A percentile compares a stretch with the other conserved stretches of the same genome.
Conservation (phyloP, 2,797 vertebrate species). For the Morus bassanus region DNA sequence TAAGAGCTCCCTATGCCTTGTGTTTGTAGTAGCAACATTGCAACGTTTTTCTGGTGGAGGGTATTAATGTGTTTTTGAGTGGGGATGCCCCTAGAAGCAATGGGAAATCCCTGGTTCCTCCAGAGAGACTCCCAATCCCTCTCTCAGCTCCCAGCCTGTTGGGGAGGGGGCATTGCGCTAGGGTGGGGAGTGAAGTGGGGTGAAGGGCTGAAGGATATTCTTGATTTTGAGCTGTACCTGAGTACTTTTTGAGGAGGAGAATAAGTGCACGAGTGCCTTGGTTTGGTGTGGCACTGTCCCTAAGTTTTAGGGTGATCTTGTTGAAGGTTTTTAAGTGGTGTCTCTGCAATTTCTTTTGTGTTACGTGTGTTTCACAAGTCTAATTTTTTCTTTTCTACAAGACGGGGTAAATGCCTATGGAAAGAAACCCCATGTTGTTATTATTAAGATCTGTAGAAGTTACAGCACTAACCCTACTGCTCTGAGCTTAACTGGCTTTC, state of each 20-base stretch:
- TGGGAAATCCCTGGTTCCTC: background rate
- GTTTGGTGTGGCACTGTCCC: background rate
- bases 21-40: background rate
- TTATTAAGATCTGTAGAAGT: background rate
- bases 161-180: background rate
- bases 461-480: background rate
- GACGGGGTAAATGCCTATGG: background rate
- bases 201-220: background rate
- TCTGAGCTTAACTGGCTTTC: background rate
- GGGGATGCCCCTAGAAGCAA: background rate
- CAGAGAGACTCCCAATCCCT: background rate
- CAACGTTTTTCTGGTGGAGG: background rate
- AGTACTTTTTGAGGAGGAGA: background rate
- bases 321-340: background rate
- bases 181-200: background rate
- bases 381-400: background rate
- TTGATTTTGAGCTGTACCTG: background rate
- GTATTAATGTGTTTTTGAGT: background rate
- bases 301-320: background rate
- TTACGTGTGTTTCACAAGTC: fast-evolving
- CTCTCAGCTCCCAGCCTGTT: background rate
- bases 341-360: background rate
- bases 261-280: fast-evolving
- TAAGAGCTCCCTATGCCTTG: fast-evolving
- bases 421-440: background rate